These are phyloP conservation scores for Seriola aureovittata DNA, from an alignment of 2,113 vertebrate genomes.

Conservation along the genomic window DNA sequence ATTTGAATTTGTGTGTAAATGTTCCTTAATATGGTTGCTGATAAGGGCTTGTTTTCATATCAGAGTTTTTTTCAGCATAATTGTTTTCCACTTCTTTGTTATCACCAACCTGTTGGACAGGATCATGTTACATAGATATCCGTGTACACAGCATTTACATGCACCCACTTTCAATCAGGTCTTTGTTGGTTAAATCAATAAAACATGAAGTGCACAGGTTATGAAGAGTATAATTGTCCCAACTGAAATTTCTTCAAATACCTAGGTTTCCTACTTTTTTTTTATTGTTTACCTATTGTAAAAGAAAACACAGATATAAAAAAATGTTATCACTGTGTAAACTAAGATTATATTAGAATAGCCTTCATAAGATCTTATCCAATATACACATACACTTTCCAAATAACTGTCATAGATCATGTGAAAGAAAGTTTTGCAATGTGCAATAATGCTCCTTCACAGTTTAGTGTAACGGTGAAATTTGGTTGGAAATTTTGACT, in stretches of 20 bases:
- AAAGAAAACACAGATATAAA: background rate
- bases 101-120: background rate
- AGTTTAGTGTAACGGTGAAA: too few relatives aligned
- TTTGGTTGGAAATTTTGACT: too few relatives aligned
- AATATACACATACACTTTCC: background rate
- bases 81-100: background rate
- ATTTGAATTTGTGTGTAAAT: background rate
- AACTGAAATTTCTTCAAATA: background rate
- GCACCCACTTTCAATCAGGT: background rate
- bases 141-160: background rate
- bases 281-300: too few relatives aligned
- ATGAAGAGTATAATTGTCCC: background rate
- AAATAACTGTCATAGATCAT: background rate
- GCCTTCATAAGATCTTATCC: background rate
- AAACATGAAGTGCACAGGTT: background rate
- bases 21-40: background rate
- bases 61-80: background rate
- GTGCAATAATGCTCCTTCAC: background rate
- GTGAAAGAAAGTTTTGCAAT: background rate
- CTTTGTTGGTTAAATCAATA: background rate
- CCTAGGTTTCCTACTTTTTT: background rate
- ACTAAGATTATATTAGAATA: background rate
- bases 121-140: background rate
- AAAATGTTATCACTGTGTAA: background rate
- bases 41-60: slow-evolving; percentile 2